A percentile compares a stretch with the other conserved stretches of the same genome.
These are phyloP conservation scores for Pangasianodon hypophthalmus DNA, from an alignment of 2,113 vertebrate genomes.

Conservation along the genomic window DNA sequence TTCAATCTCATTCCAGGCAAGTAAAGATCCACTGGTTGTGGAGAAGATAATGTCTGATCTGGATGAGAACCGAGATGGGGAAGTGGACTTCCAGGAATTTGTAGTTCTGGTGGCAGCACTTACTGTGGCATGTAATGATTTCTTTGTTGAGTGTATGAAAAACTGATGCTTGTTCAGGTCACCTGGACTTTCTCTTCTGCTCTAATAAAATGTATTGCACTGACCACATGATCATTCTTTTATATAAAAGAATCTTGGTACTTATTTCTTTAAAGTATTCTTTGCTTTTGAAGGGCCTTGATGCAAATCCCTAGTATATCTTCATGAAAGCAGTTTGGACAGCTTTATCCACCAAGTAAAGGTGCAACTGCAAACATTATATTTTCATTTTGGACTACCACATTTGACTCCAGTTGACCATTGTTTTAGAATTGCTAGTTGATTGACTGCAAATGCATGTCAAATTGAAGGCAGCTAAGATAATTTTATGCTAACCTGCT, in stretches of 20 bases:
- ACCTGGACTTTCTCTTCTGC: background rate
- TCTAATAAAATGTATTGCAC: conserved; percentile 39
- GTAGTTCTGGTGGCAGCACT: conserved; percentile 85
- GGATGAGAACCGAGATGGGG: conserved; percentile 84
- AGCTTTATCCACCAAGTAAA: background rate
- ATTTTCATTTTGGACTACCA: background rate
- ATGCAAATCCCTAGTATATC: background rate
- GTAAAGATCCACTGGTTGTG: conserved; percentile 78
- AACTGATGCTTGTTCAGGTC: background rate
- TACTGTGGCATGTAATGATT: conserved; percentile 88
- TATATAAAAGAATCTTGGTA: background rate
- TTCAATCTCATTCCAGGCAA: conserved; percentile 63
- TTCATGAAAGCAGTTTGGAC: background rate
- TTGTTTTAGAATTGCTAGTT: background rate
- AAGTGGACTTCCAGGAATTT: conserved; percentile 94
- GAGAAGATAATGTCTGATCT: conserved; percentile 89
- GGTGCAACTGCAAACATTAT: background rate
- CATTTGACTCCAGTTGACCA: background rate
- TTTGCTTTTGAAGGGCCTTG: background rate
- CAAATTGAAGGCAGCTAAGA: background rate
- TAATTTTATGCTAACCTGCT: background rate
- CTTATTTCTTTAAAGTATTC: background rate
- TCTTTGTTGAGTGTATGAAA: conserved; percentile 72
- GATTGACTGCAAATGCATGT: background rate
- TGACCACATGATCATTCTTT: background rate